These are phyloP conservation scores for Alligator sinensis DNA, from an alignment of 2,113 vertebrate species.

Conservation along the genomic window DNA sequence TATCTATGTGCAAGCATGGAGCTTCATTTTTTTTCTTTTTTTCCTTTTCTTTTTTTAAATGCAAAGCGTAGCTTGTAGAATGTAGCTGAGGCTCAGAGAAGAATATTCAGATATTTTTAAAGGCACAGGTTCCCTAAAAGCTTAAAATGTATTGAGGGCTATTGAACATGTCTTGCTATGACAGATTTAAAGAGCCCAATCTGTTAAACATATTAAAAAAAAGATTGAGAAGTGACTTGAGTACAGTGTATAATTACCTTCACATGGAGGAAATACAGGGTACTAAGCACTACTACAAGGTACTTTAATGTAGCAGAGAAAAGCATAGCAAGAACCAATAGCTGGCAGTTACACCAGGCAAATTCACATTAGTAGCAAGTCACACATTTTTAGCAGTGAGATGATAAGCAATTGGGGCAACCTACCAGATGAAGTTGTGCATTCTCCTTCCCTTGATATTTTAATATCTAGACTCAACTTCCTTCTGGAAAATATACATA, in stretches of 20 bases:
- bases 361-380: not conserved
- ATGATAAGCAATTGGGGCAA: not conserved
- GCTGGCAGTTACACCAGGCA: rapidly evolving
- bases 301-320: not conserved
- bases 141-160: not conserved
- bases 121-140: not conserved
- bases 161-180: not conserved
- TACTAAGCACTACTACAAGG: too few relatives aligned
- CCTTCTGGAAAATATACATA: not conserved
- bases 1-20: not conserved
- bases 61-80: not conserved
- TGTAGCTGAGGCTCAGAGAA: not conserved
- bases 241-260: not conserved
- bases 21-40: slow-evolving; percentile 11
- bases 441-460: not conserved
- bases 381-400: not conserved
- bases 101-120: not conserved
- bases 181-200: not conserved
- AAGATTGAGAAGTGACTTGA: not conserved
- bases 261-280: not conserved
- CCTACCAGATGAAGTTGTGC: not conserved
- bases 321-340: rapidly evolving
- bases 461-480: too few relatives aligned
- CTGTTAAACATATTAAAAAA: not conserved
- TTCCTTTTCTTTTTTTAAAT: slow-evolving; percentile 21